Conservation (phyloP, 1,140 invertebrate species). For the Dendroctonus valens region DNA sequence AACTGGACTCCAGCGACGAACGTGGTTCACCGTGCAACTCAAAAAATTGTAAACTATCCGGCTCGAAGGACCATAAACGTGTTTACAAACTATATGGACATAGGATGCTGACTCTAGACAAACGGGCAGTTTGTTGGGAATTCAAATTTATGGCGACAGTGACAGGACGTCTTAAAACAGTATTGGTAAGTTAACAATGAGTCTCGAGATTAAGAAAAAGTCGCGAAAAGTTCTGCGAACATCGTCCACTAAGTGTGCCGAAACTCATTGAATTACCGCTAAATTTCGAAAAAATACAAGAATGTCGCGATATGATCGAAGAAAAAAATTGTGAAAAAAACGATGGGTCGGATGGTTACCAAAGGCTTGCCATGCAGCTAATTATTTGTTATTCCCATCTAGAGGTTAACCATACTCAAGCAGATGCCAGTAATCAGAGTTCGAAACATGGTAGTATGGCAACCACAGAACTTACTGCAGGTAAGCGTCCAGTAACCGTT, state of each 20-base stretch:
- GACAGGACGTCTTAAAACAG: no score
- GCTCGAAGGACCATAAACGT: no score
- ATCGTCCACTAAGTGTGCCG: neutral
- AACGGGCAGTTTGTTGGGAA: no score
- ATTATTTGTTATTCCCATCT: neutral
- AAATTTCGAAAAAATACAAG: conserved; percentile 1
- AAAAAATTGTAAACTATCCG: no score
- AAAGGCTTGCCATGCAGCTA: neutral
- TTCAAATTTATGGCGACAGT: no score
- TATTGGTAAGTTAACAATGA: neutral
- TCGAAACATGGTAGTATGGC: neutral
- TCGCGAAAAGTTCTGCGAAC: neutral
- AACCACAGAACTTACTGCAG: neutral
- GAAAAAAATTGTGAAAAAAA: neutral
- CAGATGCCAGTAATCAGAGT: neutral
- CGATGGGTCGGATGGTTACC: neutral
- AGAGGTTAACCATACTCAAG: neutral
- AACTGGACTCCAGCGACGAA: no score
- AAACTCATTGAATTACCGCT: neutral
- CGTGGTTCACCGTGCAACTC: no score
- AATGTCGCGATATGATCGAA: neutral
- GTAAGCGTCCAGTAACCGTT: conserved; percentile 11
- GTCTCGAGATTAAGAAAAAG: conserved; percentile 6
- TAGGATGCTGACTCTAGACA: no score
- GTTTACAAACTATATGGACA: no score